Evolutionary conservation across 2,113 vertebrate species (phyloP).

Genomic region (Calidris pugnax): DNA sequence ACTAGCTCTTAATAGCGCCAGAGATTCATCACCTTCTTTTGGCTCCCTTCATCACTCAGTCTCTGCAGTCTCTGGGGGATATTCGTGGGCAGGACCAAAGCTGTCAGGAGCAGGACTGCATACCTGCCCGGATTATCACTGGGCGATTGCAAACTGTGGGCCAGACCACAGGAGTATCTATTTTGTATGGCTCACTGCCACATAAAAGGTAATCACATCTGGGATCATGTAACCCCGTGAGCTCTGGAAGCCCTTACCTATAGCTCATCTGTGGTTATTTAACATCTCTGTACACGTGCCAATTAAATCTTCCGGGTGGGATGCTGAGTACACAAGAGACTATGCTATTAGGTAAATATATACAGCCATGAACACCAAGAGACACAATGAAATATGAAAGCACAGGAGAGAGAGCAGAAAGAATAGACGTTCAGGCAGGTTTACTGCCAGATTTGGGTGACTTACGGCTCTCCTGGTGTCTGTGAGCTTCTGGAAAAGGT

Average conservation of each 20-base stretch:
- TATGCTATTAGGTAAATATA: neutral
- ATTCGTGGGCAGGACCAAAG: neutral
- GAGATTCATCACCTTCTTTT: neutral
- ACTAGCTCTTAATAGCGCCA: neutral
- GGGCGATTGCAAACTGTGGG: neutral
- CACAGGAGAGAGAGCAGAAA: neutral
- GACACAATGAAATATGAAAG: constrained; percentile 24
- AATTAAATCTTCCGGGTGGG: neutral
- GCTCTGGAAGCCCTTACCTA: neutral
- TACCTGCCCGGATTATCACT: neutral
- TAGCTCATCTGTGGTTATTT: neutral
- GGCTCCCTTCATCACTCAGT: neutral
- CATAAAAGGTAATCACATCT: neutral
- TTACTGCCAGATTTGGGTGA: constrained; percentile 17
- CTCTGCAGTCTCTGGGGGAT: neutral
- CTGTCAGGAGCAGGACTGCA: neutral
- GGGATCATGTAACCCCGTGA: neutral
- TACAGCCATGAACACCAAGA: neutral
- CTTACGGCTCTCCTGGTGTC: neutral
- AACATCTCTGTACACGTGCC: neutral
- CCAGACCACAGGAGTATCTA: neutral
- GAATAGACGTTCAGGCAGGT: neutral
- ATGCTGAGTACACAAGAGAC: neutral
- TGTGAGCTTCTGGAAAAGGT: constrained; percentile 24
- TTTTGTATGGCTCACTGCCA: neutral